phyloP scores from a whole-genome alignment of 2,797 vertebrate species.

The Acanthopagrus latus region DNA sequence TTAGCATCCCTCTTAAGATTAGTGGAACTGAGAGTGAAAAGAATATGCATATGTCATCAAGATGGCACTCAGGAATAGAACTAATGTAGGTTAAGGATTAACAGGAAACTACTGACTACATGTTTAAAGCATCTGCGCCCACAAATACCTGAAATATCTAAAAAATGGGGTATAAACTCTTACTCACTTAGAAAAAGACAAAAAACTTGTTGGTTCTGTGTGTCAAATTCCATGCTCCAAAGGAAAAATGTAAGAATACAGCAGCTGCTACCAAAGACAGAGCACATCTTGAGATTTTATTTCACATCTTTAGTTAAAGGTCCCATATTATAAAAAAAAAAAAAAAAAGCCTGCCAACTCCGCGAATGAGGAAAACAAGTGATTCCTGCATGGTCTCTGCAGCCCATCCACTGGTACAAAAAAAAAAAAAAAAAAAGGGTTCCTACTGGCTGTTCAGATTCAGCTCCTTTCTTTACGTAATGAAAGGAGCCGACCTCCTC shows the following conservation, averaged over 20 bases:
- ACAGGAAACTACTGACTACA: constrained; percentile 24
- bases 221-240: constrained; percentile 4
- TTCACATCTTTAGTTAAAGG: neutral
- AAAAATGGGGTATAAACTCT: constrained; percentile 5
- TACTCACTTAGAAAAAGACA: neutral
- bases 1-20: neutral
- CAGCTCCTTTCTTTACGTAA: too few species aligned
- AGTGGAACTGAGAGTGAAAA: neutral
- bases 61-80: neutral
- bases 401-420: too few species aligned
- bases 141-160: constrained; percentile 3
- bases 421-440: too few species aligned
- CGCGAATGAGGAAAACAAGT: too few species aligned
- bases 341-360: too few species aligned
- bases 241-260: constrained; percentile 12
- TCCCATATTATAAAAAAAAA: too few species aligned
- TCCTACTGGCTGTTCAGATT: too few species aligned
- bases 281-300: constrained; percentile 12
- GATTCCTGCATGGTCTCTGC: too few species aligned
- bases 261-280: constrained; percentile 14
- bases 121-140: neutral
- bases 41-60: neutral
- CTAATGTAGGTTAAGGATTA: neutral
- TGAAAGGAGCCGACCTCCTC: too few species aligned
- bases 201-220: constrained; percentile 3